Percentiles rank a stretch among this genome's conserved stretches.
These are phyloP conservation scores for Pomatorhinus ruficollis DNA, from an alignment of 2,113 vertebrate species.

Conservation along the genomic window DNA sequence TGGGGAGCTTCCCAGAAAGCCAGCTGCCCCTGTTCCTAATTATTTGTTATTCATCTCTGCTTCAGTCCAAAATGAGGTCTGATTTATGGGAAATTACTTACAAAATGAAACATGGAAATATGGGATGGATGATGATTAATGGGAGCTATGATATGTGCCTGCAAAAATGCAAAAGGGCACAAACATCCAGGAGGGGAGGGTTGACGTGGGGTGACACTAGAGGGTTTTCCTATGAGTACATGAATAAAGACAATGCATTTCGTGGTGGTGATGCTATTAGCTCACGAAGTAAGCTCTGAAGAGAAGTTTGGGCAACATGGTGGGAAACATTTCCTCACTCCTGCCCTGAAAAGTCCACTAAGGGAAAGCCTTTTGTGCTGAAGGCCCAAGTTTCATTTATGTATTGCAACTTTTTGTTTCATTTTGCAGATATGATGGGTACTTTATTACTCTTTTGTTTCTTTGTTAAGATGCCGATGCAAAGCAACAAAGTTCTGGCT, in stretches of 20 bases:
- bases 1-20: constrained; percentile 61
- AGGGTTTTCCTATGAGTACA: not conserved
- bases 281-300: not conserved
- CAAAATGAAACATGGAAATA: constrained; percentile 52
- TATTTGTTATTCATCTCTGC: constrained; percentile 55
- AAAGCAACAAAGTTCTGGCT: not conserved
- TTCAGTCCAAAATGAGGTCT: constrained; percentile 54
- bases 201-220: not conserved
- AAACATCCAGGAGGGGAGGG: not conserved
- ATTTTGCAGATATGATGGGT: not conserved
- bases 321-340: not conserved
- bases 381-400: not conserved
- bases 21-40: constrained; percentile 66
- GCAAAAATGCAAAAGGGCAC: constrained; percentile 35
- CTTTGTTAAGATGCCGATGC: not conserved
- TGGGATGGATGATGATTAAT: constrained; percentile 29
- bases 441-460: not conserved
- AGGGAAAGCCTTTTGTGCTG: not conserved
- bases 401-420: not conserved
- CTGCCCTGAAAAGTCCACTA: not conserved
- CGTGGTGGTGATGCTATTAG: not conserved
- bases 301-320: not conserved
- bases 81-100: constrained; percentile 49
- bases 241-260: not conserved
- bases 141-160: constrained; percentile 13